These are phyloP conservation scores for Apamea monoglypha DNA, from an alignment of 2,888 invertebrate genomes.

Conservation along the genomic window DNA sequence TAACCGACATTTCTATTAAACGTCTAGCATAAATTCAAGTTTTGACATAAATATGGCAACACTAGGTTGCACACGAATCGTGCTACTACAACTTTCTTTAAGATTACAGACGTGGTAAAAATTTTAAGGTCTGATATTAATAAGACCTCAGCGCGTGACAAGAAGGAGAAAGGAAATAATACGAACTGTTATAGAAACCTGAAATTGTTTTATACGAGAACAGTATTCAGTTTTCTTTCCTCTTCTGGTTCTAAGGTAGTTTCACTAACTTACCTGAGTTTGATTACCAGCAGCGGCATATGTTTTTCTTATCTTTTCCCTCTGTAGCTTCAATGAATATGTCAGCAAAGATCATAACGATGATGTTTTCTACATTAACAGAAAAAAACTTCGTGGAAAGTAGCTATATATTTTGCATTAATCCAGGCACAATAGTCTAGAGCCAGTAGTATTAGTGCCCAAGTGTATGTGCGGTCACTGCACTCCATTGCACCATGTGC, in stretches of 20 bases:
- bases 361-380: background rate
- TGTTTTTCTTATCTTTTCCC: background rate
- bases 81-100: slow-evolving; percentile 4
- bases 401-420: background rate
- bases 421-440: slow-evolving; percentile 13
- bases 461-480: slow-evolving; percentile 41
- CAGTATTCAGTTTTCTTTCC: background rate
- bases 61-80: background rate
- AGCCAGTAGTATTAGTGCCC: slow-evolving; percentile 5
- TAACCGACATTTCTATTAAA: slow-evolving; percentile 1
- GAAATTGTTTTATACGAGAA: background rate
- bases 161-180: background rate
- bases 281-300: background rate
- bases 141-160: background rate
- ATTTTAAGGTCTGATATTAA: background rate
- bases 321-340: background rate
- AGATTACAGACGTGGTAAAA: slow-evolving; percentile 28
- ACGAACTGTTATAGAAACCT: background rate
- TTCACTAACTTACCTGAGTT: background rate
- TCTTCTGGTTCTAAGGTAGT: too few species aligned
- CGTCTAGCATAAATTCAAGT: slow-evolving; percentile 4
- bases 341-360: background rate
- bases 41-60: slow-evolving; percentile 12
- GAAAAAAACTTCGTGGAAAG: background rate
- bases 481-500: slow-evolving; percentile 56